Evolutionary conservation across 2,888 invertebrate genomes (phyloP).

Genomic region (Entomobrya proxima): DNA sequence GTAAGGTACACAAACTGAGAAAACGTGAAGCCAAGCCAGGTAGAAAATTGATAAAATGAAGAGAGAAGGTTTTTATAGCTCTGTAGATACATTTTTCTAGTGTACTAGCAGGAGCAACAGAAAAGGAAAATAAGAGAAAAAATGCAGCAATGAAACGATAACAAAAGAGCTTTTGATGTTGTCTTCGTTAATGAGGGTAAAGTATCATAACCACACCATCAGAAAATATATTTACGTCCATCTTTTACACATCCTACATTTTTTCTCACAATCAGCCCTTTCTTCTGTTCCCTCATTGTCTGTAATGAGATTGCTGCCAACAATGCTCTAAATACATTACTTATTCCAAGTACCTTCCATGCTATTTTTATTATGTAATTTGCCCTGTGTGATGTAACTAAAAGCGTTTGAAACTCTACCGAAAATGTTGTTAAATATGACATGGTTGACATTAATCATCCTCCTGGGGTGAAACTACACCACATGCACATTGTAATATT

Average conservation of each 20-base stretch:
- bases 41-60: constrained; percentile 41
- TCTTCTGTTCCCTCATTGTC: constrained; percentile 14
- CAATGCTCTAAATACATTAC: background rate
- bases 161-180: constrained; percentile 62
- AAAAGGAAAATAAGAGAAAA: background rate
- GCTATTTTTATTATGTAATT: constrained; percentile 5
- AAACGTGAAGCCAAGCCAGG: background rate
- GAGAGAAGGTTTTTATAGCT: background rate
- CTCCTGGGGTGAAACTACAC: background rate
- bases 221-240: constrained; percentile 54
- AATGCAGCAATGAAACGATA: constrained; percentile 11
- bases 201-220: constrained; percentile 66
- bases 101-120: background rate
- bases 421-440: too few relatives aligned
- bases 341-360: background rate
- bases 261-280: constrained; percentile 37
- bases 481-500: background rate
- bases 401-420: too few relatives aligned
- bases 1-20: constrained; percentile 10
- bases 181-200: constrained; percentile 67
- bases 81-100: background rate
- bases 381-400: background rate
- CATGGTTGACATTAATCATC: constrained; percentile 28
- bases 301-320: background rate
- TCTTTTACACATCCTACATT: constrained; percentile 27